phyloP scores from a whole-genome alignment of 2,797 vertebrate species.

The Pangasius macronema region DNA sequence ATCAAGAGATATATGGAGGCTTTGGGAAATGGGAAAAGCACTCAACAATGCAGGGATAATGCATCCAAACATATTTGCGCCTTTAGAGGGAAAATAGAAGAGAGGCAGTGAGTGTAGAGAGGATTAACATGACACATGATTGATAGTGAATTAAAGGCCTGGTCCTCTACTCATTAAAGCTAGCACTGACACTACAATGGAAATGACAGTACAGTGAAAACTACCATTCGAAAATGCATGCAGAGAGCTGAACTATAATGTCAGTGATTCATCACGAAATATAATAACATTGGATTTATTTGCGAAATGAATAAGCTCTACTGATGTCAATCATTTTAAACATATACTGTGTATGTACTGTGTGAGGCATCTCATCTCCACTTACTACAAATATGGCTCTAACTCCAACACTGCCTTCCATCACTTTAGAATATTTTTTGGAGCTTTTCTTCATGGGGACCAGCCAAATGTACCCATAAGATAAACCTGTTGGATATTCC shows the following conservation, averaged over 20 bases:
- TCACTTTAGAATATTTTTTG: background rate
- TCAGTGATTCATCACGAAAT: constrained; percentile 21
- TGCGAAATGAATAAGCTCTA: constrained; percentile 28
- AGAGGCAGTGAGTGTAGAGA: constrained; percentile 19
- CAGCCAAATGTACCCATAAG: background rate
- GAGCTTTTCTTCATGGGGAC: background rate
- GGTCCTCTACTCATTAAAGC: constrained; percentile 44
- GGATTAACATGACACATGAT: constrained; percentile 46
- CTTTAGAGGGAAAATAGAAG: constrained; percentile 37
- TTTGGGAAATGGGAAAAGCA: constrained; percentile 43
- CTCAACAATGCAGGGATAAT: constrained; percentile 54
- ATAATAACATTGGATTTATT: constrained; percentile 34
- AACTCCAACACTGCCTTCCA: background rate
- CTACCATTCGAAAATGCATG: constrained; percentile 8
- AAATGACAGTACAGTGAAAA: constrained; percentile 40
- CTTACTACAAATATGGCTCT: background rate
- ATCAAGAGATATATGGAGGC: constrained; percentile 43
- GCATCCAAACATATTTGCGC: constrained; percentile 48
- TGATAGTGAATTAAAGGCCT: constrained; percentile 45
- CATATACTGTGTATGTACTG: background rate
- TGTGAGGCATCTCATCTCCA: constrained; percentile 4
- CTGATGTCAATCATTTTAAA: constrained; percentile 30
- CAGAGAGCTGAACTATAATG: constrained; percentile 18
- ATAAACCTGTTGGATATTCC: background rate
- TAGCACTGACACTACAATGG: constrained; percentile 40